phyloP scores from a whole-genome alignment of 1,140 invertebrate genomes.

The Pseudoatta argentina region DNA sequence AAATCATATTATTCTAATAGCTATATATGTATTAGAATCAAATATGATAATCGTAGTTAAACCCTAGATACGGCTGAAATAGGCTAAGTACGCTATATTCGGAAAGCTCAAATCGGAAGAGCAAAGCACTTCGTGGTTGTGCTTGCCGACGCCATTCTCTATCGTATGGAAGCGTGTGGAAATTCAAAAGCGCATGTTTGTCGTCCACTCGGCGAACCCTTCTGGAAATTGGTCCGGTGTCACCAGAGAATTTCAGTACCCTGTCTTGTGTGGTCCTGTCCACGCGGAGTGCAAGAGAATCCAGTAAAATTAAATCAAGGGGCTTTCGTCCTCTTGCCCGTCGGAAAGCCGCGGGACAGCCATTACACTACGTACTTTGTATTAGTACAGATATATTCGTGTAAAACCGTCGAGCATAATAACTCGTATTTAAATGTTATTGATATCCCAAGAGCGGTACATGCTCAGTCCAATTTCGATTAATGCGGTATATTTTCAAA shows the following conservation, averaged over 20 bases:
- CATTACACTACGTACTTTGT: conserved; percentile 47
- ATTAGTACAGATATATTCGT: conserved; percentile 2
- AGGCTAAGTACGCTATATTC: conserved; percentile 47
- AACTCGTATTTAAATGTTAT: conserved; percentile 49
- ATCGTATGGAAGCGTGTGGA: conserved; percentile 63
- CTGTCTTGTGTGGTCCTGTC: conserved; percentile 58
- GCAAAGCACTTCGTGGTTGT: conserved; percentile 51
- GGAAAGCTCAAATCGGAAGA: conserved; percentile 68
- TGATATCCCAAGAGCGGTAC: conserved; percentile 13
- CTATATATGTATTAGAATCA: neutral
- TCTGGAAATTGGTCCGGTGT: conserved; percentile 78
- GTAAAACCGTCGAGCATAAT: neutral
- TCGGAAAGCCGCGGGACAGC: conserved; percentile 57
- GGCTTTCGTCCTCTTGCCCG: conserved; percentile 49
- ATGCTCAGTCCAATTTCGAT: conserved; percentile 4
- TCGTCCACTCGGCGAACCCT: conserved; percentile 76
- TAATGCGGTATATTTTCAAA: neutral
- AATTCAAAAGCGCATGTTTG: conserved; percentile 80
- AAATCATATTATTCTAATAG: conserved; percentile 1
- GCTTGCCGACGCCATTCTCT: conserved; percentile 63
- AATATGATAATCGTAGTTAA: conserved; percentile 45
- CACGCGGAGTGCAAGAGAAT: conserved; percentile 54
- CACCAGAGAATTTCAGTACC: conserved; percentile 75
- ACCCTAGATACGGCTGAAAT: conserved; percentile 50
- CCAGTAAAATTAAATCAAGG: conserved; percentile 71